These are phyloP conservation scores for Hyles euphorbiae DNA, from an alignment of 1,140 invertebrate species.

Conservation along the genomic window DNA sequence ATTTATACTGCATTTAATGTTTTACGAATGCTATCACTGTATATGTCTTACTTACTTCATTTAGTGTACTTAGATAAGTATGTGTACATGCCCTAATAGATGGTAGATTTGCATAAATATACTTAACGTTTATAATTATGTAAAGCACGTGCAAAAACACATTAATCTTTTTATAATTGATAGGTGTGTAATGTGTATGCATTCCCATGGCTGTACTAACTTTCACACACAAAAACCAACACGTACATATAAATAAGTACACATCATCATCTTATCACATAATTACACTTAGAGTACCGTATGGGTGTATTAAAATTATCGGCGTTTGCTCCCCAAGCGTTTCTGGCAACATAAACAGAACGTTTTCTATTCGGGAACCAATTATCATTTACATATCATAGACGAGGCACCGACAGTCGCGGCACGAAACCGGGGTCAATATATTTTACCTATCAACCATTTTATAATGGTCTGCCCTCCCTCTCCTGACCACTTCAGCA, in stretches of 20 bases:
- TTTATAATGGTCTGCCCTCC: conserved; percentile 32
- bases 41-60: too few relatives aligned
- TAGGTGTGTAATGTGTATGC: conserved; percentile 2
- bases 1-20: too few relatives aligned
- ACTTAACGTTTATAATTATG: background rate
- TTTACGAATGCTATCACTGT: too few relatives aligned
- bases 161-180: background rate
- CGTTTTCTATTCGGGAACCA: conserved; percentile 65
- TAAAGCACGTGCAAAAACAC: background rate
- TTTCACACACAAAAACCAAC: conserved; percentile 13
- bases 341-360: conserved; percentile 50
- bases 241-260: conserved; percentile 33
- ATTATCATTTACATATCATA: conserved; percentile 73
- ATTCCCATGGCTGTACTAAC: background rate
- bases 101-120: too few relatives aligned
- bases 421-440: conserved; percentile 65
- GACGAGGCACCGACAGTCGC: conserved; percentile 58
- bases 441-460: conserved; percentile 57
- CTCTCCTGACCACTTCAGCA: conserved; percentile 16
- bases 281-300: conserved; percentile 32
- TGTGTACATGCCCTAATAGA: too few relatives aligned
- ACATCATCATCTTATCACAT: conserved; percentile 37
- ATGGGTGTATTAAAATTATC: conserved; percentile 43
- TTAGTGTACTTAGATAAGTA: too few relatives aligned
- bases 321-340: conserved; percentile 39